Percentiles rank a stretch among this genome's conserved stretches.
Conservation (phyloP, 2,888 invertebrate genomes). For the Drymonia ruficornis region DNA sequence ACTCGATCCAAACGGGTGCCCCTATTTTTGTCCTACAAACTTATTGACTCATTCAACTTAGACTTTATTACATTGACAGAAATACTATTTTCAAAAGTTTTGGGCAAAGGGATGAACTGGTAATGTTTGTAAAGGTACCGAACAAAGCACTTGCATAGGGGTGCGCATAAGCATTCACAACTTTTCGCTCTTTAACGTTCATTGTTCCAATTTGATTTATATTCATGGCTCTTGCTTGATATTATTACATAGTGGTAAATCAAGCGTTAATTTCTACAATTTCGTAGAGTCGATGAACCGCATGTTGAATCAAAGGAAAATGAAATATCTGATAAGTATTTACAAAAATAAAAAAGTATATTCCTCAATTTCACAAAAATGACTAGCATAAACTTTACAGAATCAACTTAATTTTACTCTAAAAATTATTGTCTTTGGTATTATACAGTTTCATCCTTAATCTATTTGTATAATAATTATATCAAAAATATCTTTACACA, state of each 20-base stretch:
- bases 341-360: conserved; percentile 49
- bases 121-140: conserved; percentile 51
- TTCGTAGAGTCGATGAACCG: conserved; percentile 43
- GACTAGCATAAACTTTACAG: conserved; percentile 72
- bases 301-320: background rate
- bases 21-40: conserved; percentile 46
- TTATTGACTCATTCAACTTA: conserved; percentile 11
- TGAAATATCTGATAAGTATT: background rate
- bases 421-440: conserved; percentile 62
- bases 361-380: conserved; percentile 53
- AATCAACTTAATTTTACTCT: conserved; percentile 43
- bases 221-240: conserved; percentile 78
- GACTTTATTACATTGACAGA: conserved; percentile 27
- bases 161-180: conserved; percentile 78
- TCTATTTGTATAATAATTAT: conserved; percentile 35
- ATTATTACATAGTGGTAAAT: conserved; percentile 76
- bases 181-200: conserved; percentile 81
- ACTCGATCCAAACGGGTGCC: conserved; percentile 78
- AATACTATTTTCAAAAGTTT: conserved; percentile 22
- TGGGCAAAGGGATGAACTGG: conserved; percentile 20
- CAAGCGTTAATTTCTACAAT: conserved; percentile 67
- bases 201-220: conserved; percentile 84
- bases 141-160: conserved; percentile 70
- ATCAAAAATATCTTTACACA: conserved; percentile 31
- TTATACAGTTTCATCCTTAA: conserved; percentile 26